Evolutionary conservation across 2,888 invertebrate species (phyloP).

Genomic region (Eustalomyia histrio): DNA sequence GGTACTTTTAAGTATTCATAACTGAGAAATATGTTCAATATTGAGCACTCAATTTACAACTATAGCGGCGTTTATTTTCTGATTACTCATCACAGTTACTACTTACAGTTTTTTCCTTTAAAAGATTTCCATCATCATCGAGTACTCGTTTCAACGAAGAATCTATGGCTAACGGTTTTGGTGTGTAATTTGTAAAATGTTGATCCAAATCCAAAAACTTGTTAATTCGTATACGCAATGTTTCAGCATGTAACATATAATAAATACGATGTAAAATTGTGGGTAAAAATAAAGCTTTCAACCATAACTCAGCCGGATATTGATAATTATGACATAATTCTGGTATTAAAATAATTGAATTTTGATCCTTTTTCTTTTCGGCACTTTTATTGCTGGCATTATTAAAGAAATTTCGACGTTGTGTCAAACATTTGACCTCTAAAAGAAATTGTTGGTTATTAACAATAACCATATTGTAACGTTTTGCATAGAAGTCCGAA

Average conservation of each 20-base stretch:
- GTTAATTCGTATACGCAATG: conserved; percentile 78
- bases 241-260: conserved; percentile 76
- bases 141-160: conserved; percentile 72
- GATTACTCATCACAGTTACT: too few species aligned
- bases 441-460: conserved; percentile 87
- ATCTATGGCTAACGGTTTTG: conserved; percentile 74
- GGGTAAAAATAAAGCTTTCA: conserved; percentile 91
- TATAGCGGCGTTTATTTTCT: too few species aligned
- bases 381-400: conserved; percentile 72
- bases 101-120: conserved; percentile 67
- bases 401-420: conserved; percentile 76
- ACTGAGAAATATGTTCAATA: too few species aligned
- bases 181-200: conserved; percentile 67
- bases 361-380: conserved; percentile 74
- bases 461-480: conserved; percentile 83
- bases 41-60: too few species aligned
- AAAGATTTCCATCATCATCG: conserved; percentile 70
- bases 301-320: conserved; percentile 89
- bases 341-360: conserved; percentile 87
- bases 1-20: too few species aligned
- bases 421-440: conserved; percentile 84
- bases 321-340: conserved; percentile 89
- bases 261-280: conserved; percentile 87
- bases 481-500: conserved; percentile 86
- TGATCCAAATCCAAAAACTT: conserved; percentile 69